A percentile compares a stretch with the other conserved stretches of the same genome.
Conservation (phyloP, 2,888 invertebrate species). For the Willowsia nigromaculata region DNA sequence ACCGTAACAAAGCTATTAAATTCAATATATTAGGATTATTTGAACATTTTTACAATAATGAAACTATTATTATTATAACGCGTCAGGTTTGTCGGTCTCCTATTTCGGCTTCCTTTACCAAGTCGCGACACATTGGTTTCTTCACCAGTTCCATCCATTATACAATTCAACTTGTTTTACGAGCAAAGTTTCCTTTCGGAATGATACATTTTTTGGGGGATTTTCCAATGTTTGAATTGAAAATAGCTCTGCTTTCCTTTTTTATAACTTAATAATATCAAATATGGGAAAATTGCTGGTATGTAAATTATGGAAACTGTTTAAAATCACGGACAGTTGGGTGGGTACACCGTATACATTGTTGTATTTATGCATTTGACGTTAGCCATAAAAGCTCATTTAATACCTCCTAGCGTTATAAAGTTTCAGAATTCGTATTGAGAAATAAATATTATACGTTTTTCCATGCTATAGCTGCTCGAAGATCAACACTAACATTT, state of each 20-base stretch:
- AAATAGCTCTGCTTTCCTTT: not conserved
- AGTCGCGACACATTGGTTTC: not conserved
- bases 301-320: not conserved
- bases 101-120: not conserved
- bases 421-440: not conserved
- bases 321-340: too few species aligned
- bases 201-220: not conserved
- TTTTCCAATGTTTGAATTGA: not conserved
- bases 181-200: not conserved
- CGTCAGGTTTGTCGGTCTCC: not conserved
- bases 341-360: too few species aligned
- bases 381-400: too few species aligned
- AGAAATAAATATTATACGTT: not conserved
- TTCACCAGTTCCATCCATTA: not conserved
- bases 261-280: slow-evolving; percentile 15
- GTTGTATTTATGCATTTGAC: too few species aligned
- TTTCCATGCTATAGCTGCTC: not conserved
- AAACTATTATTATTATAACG: not conserved
- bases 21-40: not conserved
- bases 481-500: not conserved
- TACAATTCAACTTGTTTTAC: not conserved
- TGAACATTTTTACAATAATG: not conserved
- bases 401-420: too few species aligned
- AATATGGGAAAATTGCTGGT: not conserved
- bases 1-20: slow-evolving; percentile 16